Evolutionary conservation across 2,888 invertebrate genomes (phyloP).

Genomic region (Cerastis leucographa): DNA sequence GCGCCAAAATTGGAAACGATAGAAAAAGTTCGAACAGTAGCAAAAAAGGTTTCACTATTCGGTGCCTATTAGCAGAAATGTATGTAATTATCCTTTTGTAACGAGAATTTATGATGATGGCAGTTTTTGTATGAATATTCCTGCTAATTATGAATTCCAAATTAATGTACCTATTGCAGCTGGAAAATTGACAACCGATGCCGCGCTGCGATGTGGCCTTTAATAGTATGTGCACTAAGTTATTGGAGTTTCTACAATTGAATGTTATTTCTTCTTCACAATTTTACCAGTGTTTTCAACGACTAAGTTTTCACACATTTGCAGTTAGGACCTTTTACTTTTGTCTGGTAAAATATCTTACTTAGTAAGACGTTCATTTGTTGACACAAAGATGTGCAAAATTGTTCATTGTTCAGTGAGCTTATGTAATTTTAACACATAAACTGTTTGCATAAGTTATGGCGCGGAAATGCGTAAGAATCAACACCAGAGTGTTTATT

Average conservation of each 20-base stretch:
- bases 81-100: conserved; percentile 49
- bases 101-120: conserved; percentile 34
- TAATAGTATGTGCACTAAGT: neutral
- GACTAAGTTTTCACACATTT: neutral
- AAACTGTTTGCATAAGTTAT: conserved; percentile 36
- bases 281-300: neutral
- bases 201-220: too few relatives aligned
- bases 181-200: conserved; percentile 12
- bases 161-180: conserved; percentile 18
- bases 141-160: conserved; percentile 16
- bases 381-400: conserved; percentile 34
- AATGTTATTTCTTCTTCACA: neutral
- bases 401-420: conserved; percentile 18
- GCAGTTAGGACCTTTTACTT: neutral
- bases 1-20: conserved; percentile 68
- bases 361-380: conserved; percentile 20
- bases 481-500: conserved; percentile 27
- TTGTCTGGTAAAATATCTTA: neutral
- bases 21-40: conserved; percentile 74
- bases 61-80: conserved; percentile 78
- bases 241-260: neutral
- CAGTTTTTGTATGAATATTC: conserved; percentile 25
- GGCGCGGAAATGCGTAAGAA: conserved; percentile 15
- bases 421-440: conserved; percentile 23
- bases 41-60: conserved; percentile 61